Conservation (phyloP, 1,140 invertebrate species). For the Drosophila tristis region DNA sequence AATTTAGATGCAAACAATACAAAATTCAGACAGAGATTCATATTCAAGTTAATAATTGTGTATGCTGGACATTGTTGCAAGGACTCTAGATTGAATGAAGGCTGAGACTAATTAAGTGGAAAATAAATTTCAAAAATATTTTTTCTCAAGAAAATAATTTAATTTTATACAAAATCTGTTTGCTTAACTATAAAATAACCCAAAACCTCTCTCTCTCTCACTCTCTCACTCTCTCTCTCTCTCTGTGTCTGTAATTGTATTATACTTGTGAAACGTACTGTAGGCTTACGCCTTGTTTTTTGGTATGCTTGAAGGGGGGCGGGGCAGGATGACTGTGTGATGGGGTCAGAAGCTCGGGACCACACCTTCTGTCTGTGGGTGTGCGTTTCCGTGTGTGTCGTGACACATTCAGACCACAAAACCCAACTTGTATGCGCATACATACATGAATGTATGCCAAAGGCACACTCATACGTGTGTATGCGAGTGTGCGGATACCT, state of each 20-base stretch:
- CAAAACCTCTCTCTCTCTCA: background rate
- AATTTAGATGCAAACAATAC: slow-evolving; percentile 12
- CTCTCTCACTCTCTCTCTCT: too few relatives aligned
- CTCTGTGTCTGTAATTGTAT: too few relatives aligned
- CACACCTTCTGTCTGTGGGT: slow-evolving; percentile 14
- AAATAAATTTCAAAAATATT: too few relatives aligned
- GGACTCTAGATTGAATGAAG: too few relatives aligned
- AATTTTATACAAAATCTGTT: slow-evolving; percentile 38
- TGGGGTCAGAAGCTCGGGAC: slow-evolving; percentile 32
- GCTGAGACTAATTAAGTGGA: too few relatives aligned
- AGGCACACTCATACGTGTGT: slow-evolving; percentile 10
- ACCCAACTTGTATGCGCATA: too few relatives aligned
- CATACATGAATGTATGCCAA: slow-evolving; percentile 13
- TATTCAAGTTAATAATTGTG: slow-evolving; percentile 37
- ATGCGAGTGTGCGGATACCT: background rate
- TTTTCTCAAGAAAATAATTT: slow-evolving; percentile 15
- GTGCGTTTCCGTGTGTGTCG: background rate
- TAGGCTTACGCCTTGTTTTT: too few relatives aligned
- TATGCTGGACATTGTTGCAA: too few relatives aligned
- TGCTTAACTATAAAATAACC: slow-evolving; percentile 6
- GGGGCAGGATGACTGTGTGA: background rate
- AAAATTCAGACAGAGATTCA: slow-evolving; percentile 25
- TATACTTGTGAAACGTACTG: too few relatives aligned
- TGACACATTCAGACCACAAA: slow-evolving; percentile 19
- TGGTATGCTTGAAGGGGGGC: too few relatives aligned